Percentiles rank a stretch among this genome's conserved stretches.
Conservation (phyloP, 2,888 invertebrate genomes). For the Reticulitermes lucifugus region DNA sequence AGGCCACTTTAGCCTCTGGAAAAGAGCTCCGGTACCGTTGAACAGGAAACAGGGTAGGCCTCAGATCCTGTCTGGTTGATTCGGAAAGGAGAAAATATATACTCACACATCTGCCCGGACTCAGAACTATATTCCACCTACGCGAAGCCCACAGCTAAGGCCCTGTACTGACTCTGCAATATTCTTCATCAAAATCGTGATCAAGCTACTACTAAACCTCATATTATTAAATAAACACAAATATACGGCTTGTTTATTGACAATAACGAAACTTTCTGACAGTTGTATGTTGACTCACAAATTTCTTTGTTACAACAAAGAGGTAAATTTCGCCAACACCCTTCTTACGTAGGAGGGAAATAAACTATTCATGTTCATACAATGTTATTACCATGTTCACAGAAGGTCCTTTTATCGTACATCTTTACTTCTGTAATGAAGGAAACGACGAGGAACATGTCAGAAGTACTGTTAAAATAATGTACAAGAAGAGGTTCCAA, state of each 20-base stretch:
- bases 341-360: neutral
- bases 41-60: too few relatives aligned
- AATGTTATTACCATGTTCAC: conserved; percentile 34
- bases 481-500: conserved; percentile 5
- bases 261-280: neutral
- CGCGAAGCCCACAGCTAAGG: too few relatives aligned
- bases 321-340: conserved; percentile 18
- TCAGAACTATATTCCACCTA: too few relatives aligned
- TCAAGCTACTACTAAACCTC: neutral
- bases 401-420: conserved; percentile 23
- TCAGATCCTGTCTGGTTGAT: too few relatives aligned
- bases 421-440: conserved; percentile 28
- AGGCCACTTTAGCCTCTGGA: too few relatives aligned
- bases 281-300: neutral
- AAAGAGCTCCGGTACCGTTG: too few relatives aligned
- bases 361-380: conserved; percentile 23
- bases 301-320: conserved; percentile 1
- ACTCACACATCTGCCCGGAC: too few relatives aligned
- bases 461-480: conserved; percentile 8
- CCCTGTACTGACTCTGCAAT: neutral
- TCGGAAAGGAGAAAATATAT: too few relatives aligned
- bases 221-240: neutral
- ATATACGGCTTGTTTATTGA: neutral
- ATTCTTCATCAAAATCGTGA: too few relatives aligned
- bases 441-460: conserved; percentile 13